A percentile compares a stretch with the other conserved stretches of the same genome.
Evolutionary conservation across 2,888 invertebrate species (phyloP).

Genomic region (Choreutis nemorana): DNA sequence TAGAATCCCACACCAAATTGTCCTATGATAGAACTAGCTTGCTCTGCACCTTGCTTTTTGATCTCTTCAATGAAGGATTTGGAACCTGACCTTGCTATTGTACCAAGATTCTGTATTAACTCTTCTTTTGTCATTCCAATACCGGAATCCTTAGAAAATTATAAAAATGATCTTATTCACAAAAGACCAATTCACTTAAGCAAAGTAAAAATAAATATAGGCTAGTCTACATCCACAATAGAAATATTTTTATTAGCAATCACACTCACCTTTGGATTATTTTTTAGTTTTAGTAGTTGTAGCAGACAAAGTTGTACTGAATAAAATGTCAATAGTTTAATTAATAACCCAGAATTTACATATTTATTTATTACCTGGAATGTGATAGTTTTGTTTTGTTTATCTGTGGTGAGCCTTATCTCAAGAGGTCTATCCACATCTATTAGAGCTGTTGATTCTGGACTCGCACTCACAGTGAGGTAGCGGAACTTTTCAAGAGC

Average conservation of each 20-base stretch:
- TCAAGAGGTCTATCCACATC: slow-evolving; percentile 76
- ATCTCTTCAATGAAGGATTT: slow-evolving; percentile 91
- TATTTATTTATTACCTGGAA: slow-evolving; percentile 90
- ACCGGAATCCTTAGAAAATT: slow-evolving; percentile 77
- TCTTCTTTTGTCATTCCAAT: slow-evolving; percentile 96
- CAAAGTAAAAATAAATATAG: too few species aligned
- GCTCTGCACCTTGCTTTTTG: slow-evolving; percentile 69
- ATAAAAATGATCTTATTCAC: too few species aligned
- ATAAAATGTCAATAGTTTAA: neutral
- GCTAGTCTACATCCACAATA: too few species aligned
- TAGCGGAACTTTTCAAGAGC: slow-evolving; percentile 95
- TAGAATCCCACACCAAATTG: slow-evolving; percentile 99
- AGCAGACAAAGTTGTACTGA: neutral
- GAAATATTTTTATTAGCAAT: too few species aligned
- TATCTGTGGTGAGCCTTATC: slow-evolving; percentile 89
- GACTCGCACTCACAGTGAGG: slow-evolving; percentile 67
- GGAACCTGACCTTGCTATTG: slow-evolving; percentile 95
- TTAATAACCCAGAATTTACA: slow-evolving; percentile 1
- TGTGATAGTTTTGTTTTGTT: slow-evolving; percentile 81
- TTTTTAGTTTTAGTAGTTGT: too few species aligned
- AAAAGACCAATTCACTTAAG: too few species aligned
- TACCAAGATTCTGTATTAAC: slow-evolving; percentile 88
- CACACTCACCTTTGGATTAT: too few species aligned
- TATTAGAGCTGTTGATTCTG: slow-evolving; percentile 55
- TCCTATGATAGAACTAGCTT: slow-evolving; percentile 85